phyloP scores from a whole-genome alignment of 2,888 invertebrate species.

The Halocaridina rubra region DNA sequence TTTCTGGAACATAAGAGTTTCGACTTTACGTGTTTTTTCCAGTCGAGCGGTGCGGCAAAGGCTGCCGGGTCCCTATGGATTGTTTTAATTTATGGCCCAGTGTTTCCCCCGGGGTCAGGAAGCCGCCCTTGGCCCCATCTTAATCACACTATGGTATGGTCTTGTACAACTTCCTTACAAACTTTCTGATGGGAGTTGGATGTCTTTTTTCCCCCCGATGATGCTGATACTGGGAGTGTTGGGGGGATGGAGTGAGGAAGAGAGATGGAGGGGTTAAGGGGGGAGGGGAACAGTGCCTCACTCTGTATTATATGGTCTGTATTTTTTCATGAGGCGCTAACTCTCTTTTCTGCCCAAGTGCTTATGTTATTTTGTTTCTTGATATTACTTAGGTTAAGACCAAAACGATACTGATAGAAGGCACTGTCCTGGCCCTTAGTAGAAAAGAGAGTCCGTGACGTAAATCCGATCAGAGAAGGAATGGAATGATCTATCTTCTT shows the following conservation, averaged over 20 bases:
- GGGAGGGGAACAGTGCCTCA: too few relatives aligned
- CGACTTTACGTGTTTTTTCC: not conserved
- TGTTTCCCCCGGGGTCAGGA: conserved; percentile 11
- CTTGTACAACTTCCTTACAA: conserved; percentile 44
- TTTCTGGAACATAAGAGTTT: not conserved
- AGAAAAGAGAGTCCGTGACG: too few relatives aligned
- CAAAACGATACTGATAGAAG: too few relatives aligned
- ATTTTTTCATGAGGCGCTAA: too few relatives aligned
- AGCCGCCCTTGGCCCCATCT: conserved; percentile 35
- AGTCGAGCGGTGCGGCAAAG: not conserved
- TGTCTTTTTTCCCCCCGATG: too few relatives aligned
- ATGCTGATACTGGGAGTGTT: not conserved
- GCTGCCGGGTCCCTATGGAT: not conserved
- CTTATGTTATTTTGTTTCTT: too few relatives aligned
- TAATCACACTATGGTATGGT: conserved; percentile 49
- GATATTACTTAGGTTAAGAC: too few relatives aligned
- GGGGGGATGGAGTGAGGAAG: not conserved
- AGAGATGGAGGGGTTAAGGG: not conserved
- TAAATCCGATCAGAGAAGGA: too few relatives aligned
- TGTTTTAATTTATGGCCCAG: conserved; percentile 29
- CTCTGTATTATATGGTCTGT: too few relatives aligned
- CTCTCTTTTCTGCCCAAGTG: too few relatives aligned
- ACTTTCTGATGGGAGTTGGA: conserved; percentile 50
- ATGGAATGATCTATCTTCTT: too few relatives aligned
- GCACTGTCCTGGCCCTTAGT: too few relatives aligned